Base-by-base conservation (phyloP, 2,113 vertebrate genomes). In the Empidonax alnorum region DNA sequence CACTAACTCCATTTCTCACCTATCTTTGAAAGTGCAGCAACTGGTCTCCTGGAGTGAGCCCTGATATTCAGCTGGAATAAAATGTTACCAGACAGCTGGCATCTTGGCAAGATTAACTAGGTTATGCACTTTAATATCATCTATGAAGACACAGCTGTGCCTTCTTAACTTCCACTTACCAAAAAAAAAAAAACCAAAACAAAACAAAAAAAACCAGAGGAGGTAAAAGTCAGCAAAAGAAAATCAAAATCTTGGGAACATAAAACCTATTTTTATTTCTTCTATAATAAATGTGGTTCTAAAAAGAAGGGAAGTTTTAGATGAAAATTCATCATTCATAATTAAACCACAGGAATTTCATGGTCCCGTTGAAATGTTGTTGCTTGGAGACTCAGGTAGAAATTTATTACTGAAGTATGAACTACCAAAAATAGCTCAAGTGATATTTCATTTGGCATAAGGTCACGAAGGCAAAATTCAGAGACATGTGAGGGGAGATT, bases 381-480 rank as follows among this genome's bases (percentile, higher is more conserved):
- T 91, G 78, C 73, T 59, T 89, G 31, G 91, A 86, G 58, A 89
- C 72, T 37, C 39, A 73, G 91, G 74, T 68, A 79, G 61, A 87
- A 87, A 87, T 75, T 3, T 31, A 11, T n/a, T 56, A 58, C 80
- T 87, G 77, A 91, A 89, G 52, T 41, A 44, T 68, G 39, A 78
- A 61, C 84, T 41, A 72, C 61, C 59, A 84, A 82, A 88, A 89
- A 94, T 96, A 96, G 49, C 69, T 67, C 28, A 56, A 88, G 85
- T 42, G 72, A 35, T 80, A 93, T 80, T 76, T 90, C 53, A 75
- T 53, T 62, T 25, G 9, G 62, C 15, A 0, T 73, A 65, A 62
- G n/a, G 58, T 91, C 80, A 82, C 1, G 4, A 84, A 87, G 47
- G 66, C 53, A 93, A 42, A 25, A 44, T 63, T 87, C 5, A 20